Evolutionary conservation across 2,113 vertebrate species (phyloP).

Genomic region (Sapajus apella): DNA sequence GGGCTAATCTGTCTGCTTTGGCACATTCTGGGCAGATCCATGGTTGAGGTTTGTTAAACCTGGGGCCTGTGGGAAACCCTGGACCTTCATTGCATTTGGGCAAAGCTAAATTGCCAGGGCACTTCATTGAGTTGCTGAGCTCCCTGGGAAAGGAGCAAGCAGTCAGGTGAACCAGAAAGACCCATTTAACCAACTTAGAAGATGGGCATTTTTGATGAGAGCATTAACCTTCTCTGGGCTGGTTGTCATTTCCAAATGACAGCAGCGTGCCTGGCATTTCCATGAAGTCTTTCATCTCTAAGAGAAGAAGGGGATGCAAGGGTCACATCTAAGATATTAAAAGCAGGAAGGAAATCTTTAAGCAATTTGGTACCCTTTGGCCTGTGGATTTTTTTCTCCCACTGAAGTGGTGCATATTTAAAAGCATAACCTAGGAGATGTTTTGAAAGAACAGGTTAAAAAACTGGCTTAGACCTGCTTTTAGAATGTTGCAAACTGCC

Average conservation of each 20-base stretch:
- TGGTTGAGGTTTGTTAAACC: background rate
- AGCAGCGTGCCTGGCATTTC: slow-evolving; percentile 41
- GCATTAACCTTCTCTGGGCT: slow-evolving; percentile 55
- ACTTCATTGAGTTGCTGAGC: background rate
- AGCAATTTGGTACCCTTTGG: slow-evolving; percentile 55
- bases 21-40: background rate
- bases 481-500: background rate
- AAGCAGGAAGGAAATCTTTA: slow-evolving; percentile 62
- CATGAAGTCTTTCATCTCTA: slow-evolving; percentile 51
- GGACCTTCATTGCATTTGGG: background rate
- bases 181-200: slow-evolving; percentile 36
- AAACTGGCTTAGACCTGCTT: background rate
- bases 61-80: background rate
- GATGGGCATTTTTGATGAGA: slow-evolving; percentile 56
- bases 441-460: slow-evolving; percentile 45
- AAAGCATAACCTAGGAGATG: slow-evolving; percentile 19
- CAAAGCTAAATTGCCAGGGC: background rate
- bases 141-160: background rate
- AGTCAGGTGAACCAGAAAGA: slow-evolving; percentile 26
- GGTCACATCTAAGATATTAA: slow-evolving; percentile 61
- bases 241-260: slow-evolving; percentile 62
- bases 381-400: background rate
- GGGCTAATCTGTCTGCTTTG: no score
- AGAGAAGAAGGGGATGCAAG: slow-evolving; percentile 23
- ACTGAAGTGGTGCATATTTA: background rate